Evolutionary conservation across 2,113 vertebrate species (phyloP).

Genomic region (Pedetes capensis): DNA sequence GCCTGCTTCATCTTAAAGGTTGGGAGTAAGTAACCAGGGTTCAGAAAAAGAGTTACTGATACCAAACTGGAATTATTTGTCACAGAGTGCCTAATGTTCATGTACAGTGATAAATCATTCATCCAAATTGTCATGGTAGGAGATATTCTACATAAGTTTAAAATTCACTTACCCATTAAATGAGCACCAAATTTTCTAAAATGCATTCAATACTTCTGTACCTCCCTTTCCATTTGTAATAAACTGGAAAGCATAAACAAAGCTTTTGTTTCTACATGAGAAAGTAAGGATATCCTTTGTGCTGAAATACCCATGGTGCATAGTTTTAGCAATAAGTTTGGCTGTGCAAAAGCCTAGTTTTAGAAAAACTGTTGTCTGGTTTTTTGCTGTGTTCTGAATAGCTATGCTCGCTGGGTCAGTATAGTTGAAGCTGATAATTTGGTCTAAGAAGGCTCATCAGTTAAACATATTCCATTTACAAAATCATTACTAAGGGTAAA

Average conservation of each 20-base stretch:
- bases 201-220: neutral
- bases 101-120: neutral
- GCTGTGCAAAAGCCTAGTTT: conserved; percentile 1
- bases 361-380: neutral
- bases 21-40: neutral
- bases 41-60: neutral
- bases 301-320: neutral
- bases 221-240: conserved; percentile 12
- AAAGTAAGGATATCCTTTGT: neutral
- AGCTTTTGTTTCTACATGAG: neutral
- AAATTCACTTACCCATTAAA: conserved; percentile 71
- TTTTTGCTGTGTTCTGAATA: neutral
- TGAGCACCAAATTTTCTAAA: conserved; percentile 44
- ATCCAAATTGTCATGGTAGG: neutral
- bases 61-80: conserved; percentile 20
- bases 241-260: conserved; percentile 13
- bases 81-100: neutral
- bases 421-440: neutral
- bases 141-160: conserved; percentile 28
- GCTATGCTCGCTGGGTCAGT: neutral
- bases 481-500: neutral
- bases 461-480: conserved; percentile 37
- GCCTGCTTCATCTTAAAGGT: neutral
- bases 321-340: neutral
- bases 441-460: neutral